A percentile compares a stretch with the other conserved stretches of the same genome.
Conservation (phyloP, 2,888 invertebrate genomes). For the Selenia dentaria region DNA sequence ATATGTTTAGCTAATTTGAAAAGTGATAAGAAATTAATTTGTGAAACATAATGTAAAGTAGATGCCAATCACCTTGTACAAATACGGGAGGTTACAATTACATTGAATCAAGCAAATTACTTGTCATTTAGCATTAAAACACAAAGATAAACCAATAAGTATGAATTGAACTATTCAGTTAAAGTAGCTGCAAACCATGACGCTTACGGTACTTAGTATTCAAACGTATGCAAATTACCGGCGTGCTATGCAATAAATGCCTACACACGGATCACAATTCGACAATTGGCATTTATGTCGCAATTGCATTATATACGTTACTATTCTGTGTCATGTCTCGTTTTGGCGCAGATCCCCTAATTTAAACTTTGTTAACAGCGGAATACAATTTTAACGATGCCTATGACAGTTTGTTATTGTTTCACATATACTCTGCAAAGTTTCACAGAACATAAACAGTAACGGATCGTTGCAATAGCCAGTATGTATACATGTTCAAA, state of each 20-base stretch:
- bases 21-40: neutral
- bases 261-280: constrained; percentile 82
- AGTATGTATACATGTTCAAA: no score
- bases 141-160: constrained; percentile 65
- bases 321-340: constrained; percentile 7
- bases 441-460: neutral
- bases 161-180: constrained; percentile 81
- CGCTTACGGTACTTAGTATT: constrained; percentile 77
- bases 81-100: neutral
- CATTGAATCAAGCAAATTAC: constrained; percentile 4
- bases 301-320: constrained; percentile 60
- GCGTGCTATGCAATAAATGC: constrained; percentile 84
- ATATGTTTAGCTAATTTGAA: no score
- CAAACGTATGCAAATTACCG: constrained; percentile 84
- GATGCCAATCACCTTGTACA: neutral
- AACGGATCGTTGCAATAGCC: no score
- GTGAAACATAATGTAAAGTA: neutral
- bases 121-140: constrained; percentile 21
- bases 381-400: constrained; percentile 5
- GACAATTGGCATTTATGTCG: constrained; percentile 80
- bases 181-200: constrained; percentile 77
- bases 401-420: constrained; percentile 6
- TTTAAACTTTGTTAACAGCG: constrained; percentile 1
- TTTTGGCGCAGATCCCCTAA: constrained; percentile 7
- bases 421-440: neutral